phyloP scores from a whole-genome alignment of 2,888 invertebrate species.

The Eilema depressum region DNA sequence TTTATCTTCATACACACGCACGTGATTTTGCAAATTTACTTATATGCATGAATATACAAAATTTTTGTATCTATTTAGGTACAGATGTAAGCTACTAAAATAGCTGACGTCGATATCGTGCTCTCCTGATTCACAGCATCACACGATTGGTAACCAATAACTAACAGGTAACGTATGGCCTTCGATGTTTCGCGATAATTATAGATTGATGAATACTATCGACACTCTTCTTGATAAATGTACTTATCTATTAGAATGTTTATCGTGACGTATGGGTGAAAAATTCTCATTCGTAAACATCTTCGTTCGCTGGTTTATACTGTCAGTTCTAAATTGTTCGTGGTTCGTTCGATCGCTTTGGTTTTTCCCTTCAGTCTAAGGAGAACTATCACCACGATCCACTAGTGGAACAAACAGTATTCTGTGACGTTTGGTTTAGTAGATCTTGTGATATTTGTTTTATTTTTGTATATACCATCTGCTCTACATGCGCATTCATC shows the following conservation, averaged over 20 bases:
- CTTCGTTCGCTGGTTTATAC: not conserved
- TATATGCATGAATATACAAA: not conserved
- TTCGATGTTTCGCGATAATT: slow-evolving; percentile 16
- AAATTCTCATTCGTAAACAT: not conserved
- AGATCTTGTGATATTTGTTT: no score
- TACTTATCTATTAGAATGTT: not conserved
- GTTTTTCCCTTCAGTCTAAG: no score
- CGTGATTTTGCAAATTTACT: not conserved
- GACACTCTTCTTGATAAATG: not conserved
- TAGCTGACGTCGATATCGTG: slow-evolving; percentile 10
- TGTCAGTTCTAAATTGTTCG: no score
- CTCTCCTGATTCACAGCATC: slow-evolving; percentile 4
- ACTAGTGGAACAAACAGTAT: no score
- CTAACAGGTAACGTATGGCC: slow-evolving; percentile 30
- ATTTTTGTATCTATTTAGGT: not conserved
- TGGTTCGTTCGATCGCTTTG: no score
- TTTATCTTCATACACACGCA: not conserved
- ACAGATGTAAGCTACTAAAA: not conserved
- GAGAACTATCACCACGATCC: no score
- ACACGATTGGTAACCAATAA: slow-evolving; percentile 26
- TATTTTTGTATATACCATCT: no score
- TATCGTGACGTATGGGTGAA: not conserved
- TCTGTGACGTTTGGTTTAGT: no score
- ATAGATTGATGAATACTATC: slow-evolving; percentile 2
- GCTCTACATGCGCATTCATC: no score